Evolutionary conservation across 2,113 vertebrate species (phyloP).

Genomic region (Anoura caudifer): DNA sequence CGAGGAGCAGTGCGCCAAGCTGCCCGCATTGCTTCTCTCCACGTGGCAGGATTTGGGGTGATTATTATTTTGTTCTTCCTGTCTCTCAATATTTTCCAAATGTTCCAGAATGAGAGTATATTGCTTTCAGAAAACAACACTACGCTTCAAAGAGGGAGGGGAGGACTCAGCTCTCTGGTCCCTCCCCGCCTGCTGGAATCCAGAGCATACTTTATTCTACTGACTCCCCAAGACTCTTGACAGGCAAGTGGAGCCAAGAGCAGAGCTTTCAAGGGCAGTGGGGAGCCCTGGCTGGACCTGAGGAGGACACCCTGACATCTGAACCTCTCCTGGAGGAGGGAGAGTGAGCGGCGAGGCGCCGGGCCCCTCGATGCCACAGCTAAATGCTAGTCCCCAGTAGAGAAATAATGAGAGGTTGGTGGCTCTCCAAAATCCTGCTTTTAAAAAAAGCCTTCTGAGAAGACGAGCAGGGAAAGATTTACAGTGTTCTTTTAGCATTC

Average conservation of each 20-base stretch:
- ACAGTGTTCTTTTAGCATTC: not conserved
- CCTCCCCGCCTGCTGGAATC: not conserved
- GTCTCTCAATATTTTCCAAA: not conserved
- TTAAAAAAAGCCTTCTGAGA: not conserved
- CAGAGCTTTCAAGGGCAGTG: not conserved
- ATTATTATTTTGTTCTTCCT: not conserved
- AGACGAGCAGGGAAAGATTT: constrained; percentile 41
- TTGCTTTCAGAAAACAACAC: not conserved
- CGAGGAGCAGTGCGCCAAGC: not conserved
- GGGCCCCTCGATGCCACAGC: not conserved
- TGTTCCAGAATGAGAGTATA: not conserved
- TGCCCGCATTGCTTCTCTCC: not conserved
- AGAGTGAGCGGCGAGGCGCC: not conserved
- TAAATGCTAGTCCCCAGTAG: not conserved
- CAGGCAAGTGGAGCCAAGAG: not conserved
- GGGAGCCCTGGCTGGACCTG: too few relatives aligned
- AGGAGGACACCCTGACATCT: not conserved
- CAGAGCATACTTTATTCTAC: not conserved
- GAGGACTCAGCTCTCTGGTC: not conserved
- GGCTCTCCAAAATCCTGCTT: not conserved
- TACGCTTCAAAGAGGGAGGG: not conserved
- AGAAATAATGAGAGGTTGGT: not conserved
- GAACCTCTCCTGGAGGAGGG: not conserved
- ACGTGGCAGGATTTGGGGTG: not conserved
- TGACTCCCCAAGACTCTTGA: not conserved